These are phyloP conservation scores for Acanthochromis polyacanthus DNA, from an alignment of 2,113 vertebrate species.

Conservation along the genomic window DNA sequence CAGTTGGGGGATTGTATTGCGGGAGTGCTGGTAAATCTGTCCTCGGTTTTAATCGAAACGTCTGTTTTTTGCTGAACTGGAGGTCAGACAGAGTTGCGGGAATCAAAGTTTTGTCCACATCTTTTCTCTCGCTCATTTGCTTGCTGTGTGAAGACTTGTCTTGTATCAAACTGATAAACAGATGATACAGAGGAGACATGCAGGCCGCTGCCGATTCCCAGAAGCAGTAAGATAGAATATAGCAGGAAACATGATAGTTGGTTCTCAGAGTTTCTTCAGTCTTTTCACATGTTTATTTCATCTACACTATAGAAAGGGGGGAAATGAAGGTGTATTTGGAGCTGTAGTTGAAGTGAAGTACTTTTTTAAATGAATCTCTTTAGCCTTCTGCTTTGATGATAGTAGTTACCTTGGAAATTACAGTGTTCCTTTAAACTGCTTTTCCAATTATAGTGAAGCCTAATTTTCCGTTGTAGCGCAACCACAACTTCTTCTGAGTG, in stretches of 20 bases:
- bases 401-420: too few relatives aligned
- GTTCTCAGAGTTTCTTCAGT: not conserved
- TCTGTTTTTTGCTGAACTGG: constrained; percentile 22
- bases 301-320: not conserved
- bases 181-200: constrained; percentile 11
- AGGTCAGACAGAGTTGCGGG: constrained; percentile 33
- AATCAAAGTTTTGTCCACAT: constrained; percentile 38
- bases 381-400: too few relatives aligned
- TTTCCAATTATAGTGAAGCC: too few relatives aligned
- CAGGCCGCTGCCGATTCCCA: constrained; percentile 14
- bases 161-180: constrained; percentile 29
- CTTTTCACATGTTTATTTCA: not conserved
- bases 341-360: too few relatives aligned
- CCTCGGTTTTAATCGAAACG: constrained; percentile 12
- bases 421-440: too few relatives aligned
- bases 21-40: constrained; percentile 10
- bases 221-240: not conserved
- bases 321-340: not conserved
- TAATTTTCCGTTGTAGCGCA: too few relatives aligned
- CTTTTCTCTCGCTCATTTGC: constrained; percentile 8
- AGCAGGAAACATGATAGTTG: not conserved
- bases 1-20: constrained; percentile 25
- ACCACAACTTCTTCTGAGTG: too few relatives aligned
- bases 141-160: constrained; percentile 16
- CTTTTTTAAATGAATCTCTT: too few relatives aligned